phyloP scores from a whole-genome alignment of 2,797 vertebrate genomes.

The Trematomus bernacchii region DNA sequence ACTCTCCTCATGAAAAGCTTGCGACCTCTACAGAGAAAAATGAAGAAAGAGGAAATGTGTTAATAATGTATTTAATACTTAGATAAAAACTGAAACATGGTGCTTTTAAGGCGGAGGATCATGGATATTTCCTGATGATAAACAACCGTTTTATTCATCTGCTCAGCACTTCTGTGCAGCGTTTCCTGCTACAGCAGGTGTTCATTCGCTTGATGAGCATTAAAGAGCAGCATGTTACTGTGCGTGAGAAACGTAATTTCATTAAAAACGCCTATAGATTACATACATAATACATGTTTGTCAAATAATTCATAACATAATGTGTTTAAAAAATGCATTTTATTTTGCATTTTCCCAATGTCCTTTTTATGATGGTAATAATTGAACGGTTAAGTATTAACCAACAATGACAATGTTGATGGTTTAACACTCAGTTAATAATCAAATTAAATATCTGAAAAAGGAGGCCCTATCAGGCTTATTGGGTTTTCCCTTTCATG shows the following conservation, averaged over 20 bases:
- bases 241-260: conserved; percentile 32
- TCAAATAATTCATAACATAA: conserved; percentile 24
- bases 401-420: too few relatives aligned
- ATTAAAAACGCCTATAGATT: conserved; percentile 32
- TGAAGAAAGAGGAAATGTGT: conserved; percentile 30
- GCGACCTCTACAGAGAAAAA: conserved; percentile 32
- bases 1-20: conserved; percentile 33
- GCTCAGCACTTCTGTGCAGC: conserved; percentile 3
- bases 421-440: too few relatives aligned
- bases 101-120: conserved; percentile 22
- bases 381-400: too few relatives aligned
- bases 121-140: conserved; percentile 30
- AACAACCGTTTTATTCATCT: conserved; percentile 49
- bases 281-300: conserved; percentile 43
- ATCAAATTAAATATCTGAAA: too few relatives aligned
- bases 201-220: conserved; percentile 21
- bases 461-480: too few relatives aligned
- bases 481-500: too few relatives aligned
- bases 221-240: conserved; percentile 37
- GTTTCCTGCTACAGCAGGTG: conserved; percentile 41
- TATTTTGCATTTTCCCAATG: neutral
- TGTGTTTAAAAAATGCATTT: neutral
- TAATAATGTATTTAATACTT: conserved; percentile 43
- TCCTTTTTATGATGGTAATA: neutral
- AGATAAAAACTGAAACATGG: conserved; percentile 32